Percentiles rank a stretch among this genome's conserved stretches.
Conservation (phyloP, 2,797 vertebrate genomes). For the Myiotriccus ornatus region DNA sequence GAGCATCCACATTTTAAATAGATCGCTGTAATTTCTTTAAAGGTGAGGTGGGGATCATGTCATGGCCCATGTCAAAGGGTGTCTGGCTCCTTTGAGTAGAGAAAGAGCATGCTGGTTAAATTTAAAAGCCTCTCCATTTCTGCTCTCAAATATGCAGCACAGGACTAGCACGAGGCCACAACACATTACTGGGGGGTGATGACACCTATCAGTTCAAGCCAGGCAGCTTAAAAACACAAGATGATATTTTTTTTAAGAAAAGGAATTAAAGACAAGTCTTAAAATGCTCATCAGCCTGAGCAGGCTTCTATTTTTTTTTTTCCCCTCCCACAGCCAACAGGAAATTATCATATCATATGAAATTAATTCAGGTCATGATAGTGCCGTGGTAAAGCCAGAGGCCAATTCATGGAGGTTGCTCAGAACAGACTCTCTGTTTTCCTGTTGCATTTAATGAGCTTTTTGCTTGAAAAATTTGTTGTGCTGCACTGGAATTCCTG, state of each 20-base stretch:
- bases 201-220: background rate
- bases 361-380: constrained; percentile 2
- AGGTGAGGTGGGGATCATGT: background rate
- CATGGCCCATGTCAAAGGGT: background rate
- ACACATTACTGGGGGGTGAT: background rate
- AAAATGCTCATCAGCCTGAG: background rate
- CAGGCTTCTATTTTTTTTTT: background rate
- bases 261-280: background rate
- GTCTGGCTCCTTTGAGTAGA: background rate
- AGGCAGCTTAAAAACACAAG: background rate
- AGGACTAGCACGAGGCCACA: background rate
- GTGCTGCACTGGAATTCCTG: background rate
- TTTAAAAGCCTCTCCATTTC: background rate
- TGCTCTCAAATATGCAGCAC: background rate
- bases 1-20: background rate
- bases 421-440: background rate
- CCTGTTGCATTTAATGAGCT: background rate
- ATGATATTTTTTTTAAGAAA: background rate
- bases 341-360: background rate
- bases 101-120: background rate
- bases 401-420: background rate
- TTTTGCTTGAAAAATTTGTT: constrained; percentile 1
- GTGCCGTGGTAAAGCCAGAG: background rate
- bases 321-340: background rate
- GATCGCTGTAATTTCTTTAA: background rate